A percentile compares a stretch with the other conserved stretches of the same genome.
phyloP scores from a whole-genome alignment of 2,797 vertebrate genomes.

The Pipistrellus nathusii region DNA sequence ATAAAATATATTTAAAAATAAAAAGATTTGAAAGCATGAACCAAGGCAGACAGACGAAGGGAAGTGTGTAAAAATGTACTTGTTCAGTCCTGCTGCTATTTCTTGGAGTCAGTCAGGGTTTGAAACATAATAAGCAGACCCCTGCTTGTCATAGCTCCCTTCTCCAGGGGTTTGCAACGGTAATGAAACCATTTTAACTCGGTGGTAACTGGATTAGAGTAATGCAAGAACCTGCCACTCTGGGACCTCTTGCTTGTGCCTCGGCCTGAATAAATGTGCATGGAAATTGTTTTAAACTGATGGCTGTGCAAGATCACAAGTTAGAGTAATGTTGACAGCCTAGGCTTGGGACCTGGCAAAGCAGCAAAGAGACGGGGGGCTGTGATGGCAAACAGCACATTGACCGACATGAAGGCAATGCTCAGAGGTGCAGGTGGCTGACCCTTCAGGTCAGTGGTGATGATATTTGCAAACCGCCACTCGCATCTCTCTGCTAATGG shows the following conservation, averaged over 20 bases:
- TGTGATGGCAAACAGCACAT: constrained; percentile 74
- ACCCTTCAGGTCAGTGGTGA: constrained; percentile 76
- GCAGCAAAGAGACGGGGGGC: constrained; percentile 35
- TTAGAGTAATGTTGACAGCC: constrained; percentile 80
- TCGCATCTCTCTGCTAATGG: constrained; percentile 71
- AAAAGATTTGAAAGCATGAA: constrained; percentile 28
- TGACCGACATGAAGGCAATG: constrained; percentile 76
- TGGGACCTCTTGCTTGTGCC: constrained; percentile 69
- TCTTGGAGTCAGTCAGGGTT: constrained; percentile 73
- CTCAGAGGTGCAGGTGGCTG: constrained; percentile 70
- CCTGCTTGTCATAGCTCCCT: constrained; percentile 82
- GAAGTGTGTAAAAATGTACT: background rate
- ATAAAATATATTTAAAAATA: too few relatives aligned
- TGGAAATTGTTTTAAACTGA: constrained; percentile 86
- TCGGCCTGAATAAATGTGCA: constrained; percentile 82
- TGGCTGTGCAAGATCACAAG: constrained; percentile 84
- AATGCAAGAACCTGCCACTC: constrained; percentile 73
- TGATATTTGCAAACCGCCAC: constrained; percentile 77
- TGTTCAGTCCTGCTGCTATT: constrained; percentile 40
- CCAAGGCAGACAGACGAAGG: background rate
- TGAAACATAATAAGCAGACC: constrained; percentile 81
- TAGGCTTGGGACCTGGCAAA: constrained; percentile 78
- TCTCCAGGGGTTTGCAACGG: constrained; percentile 81
- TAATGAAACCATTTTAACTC: constrained; percentile 82
- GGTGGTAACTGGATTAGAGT: constrained; percentile 80